These are phyloP conservation scores for Rhinogobius similis DNA, from an alignment of 2,113 vertebrate species.

Conservation along the genomic window DNA sequence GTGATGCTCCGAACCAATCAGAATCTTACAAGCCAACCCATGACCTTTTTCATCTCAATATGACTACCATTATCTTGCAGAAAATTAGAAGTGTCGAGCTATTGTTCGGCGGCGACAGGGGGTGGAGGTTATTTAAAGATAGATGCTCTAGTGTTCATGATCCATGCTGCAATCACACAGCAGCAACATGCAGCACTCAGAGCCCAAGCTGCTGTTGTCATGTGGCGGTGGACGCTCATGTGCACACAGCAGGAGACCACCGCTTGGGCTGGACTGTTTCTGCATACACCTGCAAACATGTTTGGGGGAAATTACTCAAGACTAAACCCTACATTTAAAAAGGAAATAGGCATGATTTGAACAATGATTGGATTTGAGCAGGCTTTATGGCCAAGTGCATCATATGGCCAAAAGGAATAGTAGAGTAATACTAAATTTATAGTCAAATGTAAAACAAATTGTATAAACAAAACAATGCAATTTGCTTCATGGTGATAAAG, in stretches of 20 bases:
- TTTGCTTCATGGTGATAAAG: not conserved
- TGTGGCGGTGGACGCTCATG: slow-evolving; percentile 42
- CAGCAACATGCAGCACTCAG: slow-evolving; percentile 36
- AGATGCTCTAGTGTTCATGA: slow-evolving; percentile 69
- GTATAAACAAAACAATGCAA: not conserved
- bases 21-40: slow-evolving; percentile 75
- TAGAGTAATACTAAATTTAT: too few relatives aligned
- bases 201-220: slow-evolving; percentile 42
- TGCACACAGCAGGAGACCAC: slow-evolving; percentile 29
- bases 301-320: slow-evolving; percentile 15
- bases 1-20: slow-evolving; percentile 79
- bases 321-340: slow-evolving; percentile 44
- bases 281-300: slow-evolving; percentile 11
- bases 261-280: slow-evolving; percentile 27
- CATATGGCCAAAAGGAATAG: slow-evolving; percentile 40
- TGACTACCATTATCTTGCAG: slow-evolving; percentile 83
- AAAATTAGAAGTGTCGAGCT: slow-evolving; percentile 81
- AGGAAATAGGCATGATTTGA: slow-evolving; percentile 36
- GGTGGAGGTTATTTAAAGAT: slow-evolving; percentile 78
- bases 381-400: slow-evolving; percentile 69
- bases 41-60: slow-evolving; percentile 82
- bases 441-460: too few relatives aligned
- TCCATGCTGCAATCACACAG: slow-evolving; percentile 64
- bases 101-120: slow-evolving; percentile 75
- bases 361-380: slow-evolving; percentile 47